phyloP scores from a whole-genome alignment of 1,140 invertebrate species.

The Episyrphus balteatus region DNA sequence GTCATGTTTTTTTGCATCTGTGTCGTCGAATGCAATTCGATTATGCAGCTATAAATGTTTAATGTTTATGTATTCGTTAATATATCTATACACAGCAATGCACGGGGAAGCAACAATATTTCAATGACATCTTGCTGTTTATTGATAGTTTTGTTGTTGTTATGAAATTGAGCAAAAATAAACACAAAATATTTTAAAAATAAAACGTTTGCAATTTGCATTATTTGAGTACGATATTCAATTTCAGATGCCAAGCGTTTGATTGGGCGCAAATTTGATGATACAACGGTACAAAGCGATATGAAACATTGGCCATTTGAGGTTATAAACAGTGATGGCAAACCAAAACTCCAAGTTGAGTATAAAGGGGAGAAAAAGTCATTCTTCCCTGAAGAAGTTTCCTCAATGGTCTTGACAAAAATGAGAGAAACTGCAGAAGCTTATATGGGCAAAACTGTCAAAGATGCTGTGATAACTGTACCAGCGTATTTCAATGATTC shows the following conservation, averaged over 20 bases:
- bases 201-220: too few species aligned
- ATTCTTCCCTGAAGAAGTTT: constrained; percentile 86
- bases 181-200: too few species aligned
- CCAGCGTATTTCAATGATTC: constrained; percentile 89
- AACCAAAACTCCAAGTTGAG: constrained; percentile 75
- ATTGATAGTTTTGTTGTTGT: too few species aligned
- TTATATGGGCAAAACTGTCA: constrained; percentile 79
- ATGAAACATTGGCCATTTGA: constrained; percentile 97
- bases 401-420: constrained; percentile 80
- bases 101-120: too few species aligned
- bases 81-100: too few species aligned
- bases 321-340: constrained; percentile 68
- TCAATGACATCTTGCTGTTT: too few species aligned
- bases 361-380: constrained; percentile 85
- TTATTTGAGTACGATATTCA: constrained; percentile 2
- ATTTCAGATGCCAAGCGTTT: constrained; percentile 87
- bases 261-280: constrained; percentile 87
- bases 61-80: too few species aligned
- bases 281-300: constrained; percentile 76
- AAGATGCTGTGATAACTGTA: constrained; percentile 82
- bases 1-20: too few species aligned
- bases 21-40: too few species aligned
- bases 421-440: constrained; percentile 94
- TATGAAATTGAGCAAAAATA: too few species aligned
- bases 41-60: too few species aligned